Conservation (phyloP, 2,797 vertebrate genomes). For the Podarcis lilfordi region DNA sequence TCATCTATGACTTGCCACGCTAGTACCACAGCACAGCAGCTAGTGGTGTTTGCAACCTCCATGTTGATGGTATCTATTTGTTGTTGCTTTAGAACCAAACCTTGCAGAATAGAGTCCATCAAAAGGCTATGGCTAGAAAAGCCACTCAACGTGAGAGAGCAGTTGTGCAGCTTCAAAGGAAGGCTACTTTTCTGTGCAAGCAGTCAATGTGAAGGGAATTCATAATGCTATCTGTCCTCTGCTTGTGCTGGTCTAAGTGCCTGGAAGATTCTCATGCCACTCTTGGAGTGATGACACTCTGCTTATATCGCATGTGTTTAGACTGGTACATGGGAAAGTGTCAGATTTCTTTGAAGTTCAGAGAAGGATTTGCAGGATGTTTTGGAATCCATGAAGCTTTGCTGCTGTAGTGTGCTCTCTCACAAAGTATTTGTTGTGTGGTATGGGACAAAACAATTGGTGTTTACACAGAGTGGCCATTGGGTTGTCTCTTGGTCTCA, state of each 20-base stretch:
- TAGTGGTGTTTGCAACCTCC: neutral
- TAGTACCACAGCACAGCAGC: neutral
- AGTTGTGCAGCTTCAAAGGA: neutral
- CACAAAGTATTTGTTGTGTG: neutral
- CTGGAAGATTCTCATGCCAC: neutral
- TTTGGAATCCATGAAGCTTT: accelerated
- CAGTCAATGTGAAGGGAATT: neutral
- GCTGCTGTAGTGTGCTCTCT: neutral
- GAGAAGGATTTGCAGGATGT: neutral
- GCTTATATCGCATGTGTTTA: neutral
- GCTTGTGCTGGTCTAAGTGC: too few species aligned
- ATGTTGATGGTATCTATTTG: neutral
- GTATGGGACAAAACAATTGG: neutral
- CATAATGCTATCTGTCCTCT: neutral
- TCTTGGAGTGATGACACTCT: too few species aligned
- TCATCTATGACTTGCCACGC: neutral
- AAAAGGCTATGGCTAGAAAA: neutral
- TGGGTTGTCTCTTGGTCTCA: neutral
- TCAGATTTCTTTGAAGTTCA: neutral
- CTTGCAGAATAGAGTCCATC: neutral
- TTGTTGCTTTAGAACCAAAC: neutral
- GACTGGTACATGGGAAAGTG: neutral
- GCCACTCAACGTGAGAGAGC: neutral
- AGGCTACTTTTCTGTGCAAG: neutral
- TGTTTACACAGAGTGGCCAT: neutral